phyloP scores from a whole-genome alignment of 1,140 invertebrate species.

The Parapsyche elsis region DNA sequence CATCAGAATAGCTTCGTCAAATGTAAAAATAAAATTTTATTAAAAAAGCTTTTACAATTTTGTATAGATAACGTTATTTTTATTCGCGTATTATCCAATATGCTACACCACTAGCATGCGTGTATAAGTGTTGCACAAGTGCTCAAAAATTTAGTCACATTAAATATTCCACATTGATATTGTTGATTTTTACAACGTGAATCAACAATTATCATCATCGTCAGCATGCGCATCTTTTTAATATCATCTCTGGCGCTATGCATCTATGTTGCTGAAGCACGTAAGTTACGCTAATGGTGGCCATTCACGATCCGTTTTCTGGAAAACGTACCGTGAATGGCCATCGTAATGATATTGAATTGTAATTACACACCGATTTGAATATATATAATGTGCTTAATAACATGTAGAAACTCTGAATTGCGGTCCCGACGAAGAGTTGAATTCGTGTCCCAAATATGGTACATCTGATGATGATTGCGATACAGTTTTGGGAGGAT shows the following conservation, averaged over 20 bases:
- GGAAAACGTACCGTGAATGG: too few relatives aligned
- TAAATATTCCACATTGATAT: conserved; percentile 3
- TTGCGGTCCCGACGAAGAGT: conserved; percentile 27
- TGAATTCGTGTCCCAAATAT: conserved; percentile 27
- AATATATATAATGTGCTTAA: neutral
- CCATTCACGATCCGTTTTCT: too few relatives aligned
- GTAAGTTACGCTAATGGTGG: neutral
- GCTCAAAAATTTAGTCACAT: conserved; percentile 7
- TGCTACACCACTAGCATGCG: neutral
- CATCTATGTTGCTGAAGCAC: neutral
- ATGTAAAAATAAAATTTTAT: too few relatives aligned
- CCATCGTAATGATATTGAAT: neutral
- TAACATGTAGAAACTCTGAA: neutral
- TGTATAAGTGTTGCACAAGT: conserved; percentile 14
- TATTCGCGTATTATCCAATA: neutral
- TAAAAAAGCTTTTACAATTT: too few relatives aligned
- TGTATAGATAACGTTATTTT: too few relatives aligned
- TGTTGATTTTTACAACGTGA: neutral
- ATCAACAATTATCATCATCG: neutral
- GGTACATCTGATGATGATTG: conserved; percentile 36
- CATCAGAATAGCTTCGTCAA: too few relatives aligned
- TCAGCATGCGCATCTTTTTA: neutral
- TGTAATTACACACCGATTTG: neutral
- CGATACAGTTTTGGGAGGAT: neutral
- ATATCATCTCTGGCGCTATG: neutral